Percentiles rank a stretch among this genome's conserved stretches.
These are phyloP conservation scores for Oscheius myriophilus DNA, from an alignment of 2,888 invertebrate species.

Conservation along the genomic window DNA sequence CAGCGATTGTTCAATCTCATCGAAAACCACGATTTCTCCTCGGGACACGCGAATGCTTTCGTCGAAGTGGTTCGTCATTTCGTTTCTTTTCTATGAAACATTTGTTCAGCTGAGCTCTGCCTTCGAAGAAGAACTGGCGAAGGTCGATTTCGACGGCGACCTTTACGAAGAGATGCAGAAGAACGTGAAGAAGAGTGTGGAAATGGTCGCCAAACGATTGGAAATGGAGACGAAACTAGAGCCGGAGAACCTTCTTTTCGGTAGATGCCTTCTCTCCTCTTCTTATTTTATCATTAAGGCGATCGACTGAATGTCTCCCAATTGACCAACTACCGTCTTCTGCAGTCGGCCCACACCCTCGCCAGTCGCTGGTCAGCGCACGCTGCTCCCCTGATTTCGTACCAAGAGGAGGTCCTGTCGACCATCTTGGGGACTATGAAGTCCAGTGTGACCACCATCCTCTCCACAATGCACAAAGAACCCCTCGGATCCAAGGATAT, in stretches of 20 bases:
- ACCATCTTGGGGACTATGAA: constrained; percentile 30
- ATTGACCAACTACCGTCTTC: constrained; percentile 52
- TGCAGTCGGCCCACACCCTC: constrained; percentile 48
- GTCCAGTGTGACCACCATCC: constrained; percentile 40
- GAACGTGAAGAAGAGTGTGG: constrained; percentile 51
- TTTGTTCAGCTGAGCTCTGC: constrained; percentile 51
- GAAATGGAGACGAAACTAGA: constrained; percentile 50
- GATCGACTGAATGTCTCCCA: constrained; percentile 49
- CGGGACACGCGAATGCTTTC: constrained; percentile 49
- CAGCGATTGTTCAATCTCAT: constrained; percentile 85
- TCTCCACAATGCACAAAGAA: constrained; percentile 53
- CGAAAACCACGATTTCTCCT: constrained; percentile 75
- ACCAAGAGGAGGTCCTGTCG: constrained; percentile 41
- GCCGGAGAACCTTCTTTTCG: constrained; percentile 41
- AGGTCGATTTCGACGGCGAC: constrained; percentile 63
- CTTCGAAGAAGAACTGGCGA: constrained; percentile 60
- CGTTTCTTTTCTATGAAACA: background rate
- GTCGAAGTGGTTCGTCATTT: constrained; percentile 40
- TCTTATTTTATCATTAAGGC: constrained; percentile 6
- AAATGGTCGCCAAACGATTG: constrained; percentile 50
- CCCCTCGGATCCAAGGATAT: constrained; percentile 39
- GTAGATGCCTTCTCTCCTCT: constrained; percentile 11
- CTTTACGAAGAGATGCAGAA: constrained; percentile 53
- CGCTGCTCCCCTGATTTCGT: constrained; percentile 32
- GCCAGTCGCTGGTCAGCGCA: constrained; percentile 43